Conservation (phyloP, 2,113 vertebrate species). For the Ptyas mucosa region DNA sequence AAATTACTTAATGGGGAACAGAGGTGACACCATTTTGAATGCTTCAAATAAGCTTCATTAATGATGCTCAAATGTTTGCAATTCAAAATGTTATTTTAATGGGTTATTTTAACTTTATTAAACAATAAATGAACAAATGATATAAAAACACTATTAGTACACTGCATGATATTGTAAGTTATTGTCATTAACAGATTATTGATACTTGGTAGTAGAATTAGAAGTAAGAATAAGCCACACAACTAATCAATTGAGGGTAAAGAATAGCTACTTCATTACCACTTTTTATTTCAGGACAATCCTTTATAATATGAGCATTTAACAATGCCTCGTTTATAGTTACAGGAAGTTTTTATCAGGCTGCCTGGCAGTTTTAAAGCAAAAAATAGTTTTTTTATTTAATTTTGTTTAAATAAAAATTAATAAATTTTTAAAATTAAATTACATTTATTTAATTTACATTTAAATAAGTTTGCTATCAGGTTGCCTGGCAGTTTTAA, state of each 20-base stretch:
- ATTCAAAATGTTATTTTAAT: no score
- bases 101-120: not conserved
- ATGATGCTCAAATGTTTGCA: no score
- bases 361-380: not conserved
- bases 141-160: no score
- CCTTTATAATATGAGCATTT: not conserved
- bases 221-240: not conserved
- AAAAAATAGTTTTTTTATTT: no score
- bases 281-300: not conserved
- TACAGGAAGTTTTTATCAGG: conserved; percentile 14
- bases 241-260: not conserved
- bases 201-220: not conserved
- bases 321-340: not conserved
- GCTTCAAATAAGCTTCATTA: no score
- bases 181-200: not conserved
- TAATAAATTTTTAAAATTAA: no score
- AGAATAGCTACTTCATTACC: not conserved
- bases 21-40: no score
- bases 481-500: not conserved
- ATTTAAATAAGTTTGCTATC: not conserved
- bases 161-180: not conserved
- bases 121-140: not conserved
- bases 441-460: no score
- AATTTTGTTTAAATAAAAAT: no score
- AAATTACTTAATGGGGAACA: no score